A percentile compares a stretch with the other conserved stretches of the same genome.
Evolutionary conservation across 2,797 vertebrate species (phyloP).

Genomic region (Glossophaga mutica): DNA sequence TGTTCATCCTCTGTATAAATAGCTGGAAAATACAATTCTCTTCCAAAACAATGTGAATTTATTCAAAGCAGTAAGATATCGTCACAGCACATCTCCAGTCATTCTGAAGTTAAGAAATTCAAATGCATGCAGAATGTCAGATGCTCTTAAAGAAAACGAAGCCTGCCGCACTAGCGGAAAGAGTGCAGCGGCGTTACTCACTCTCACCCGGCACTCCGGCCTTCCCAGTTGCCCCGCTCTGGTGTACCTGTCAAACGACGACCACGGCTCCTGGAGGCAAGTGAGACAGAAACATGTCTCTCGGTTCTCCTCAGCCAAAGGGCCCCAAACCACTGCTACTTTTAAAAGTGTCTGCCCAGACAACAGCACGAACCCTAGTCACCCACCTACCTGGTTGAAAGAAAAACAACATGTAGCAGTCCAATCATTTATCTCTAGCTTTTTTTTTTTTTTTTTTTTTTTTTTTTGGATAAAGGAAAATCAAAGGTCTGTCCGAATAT

Average conservation of each 20-base stretch:
- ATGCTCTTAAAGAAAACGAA: neutral
- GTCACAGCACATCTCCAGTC: neutral
- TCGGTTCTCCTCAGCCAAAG: neutral
- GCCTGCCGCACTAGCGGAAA: neutral
- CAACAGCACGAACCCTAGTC: neutral
- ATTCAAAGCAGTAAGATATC: neutral
- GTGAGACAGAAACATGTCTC: constrained; percentile 37
- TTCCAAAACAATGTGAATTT: constrained; percentile 8
- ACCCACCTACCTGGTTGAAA: neutral
- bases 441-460: too few relatives aligned
- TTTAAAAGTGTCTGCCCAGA: neutral
- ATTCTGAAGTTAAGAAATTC: neutral
- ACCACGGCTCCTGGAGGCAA: constrained; percentile 86
- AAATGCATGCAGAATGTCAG: neutral
- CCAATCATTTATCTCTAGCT: neutral
- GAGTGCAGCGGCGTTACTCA: neutral
- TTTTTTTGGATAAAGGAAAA: too few relatives aligned
- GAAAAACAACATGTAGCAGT: neutral
- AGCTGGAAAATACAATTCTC: neutral
- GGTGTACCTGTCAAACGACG: constrained; percentile 85
- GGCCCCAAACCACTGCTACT: neutral
- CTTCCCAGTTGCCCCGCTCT: constrained; percentile 52
- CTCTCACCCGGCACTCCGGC: constrained; percentile 82
- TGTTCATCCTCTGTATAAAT: neutral
- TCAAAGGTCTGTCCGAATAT: neutral